Evolutionary conservation across 2,113 vertebrate species (phyloP), one percentile per base, ranked within the genome.

Genomic region (Turdus rufiventris): DNA sequence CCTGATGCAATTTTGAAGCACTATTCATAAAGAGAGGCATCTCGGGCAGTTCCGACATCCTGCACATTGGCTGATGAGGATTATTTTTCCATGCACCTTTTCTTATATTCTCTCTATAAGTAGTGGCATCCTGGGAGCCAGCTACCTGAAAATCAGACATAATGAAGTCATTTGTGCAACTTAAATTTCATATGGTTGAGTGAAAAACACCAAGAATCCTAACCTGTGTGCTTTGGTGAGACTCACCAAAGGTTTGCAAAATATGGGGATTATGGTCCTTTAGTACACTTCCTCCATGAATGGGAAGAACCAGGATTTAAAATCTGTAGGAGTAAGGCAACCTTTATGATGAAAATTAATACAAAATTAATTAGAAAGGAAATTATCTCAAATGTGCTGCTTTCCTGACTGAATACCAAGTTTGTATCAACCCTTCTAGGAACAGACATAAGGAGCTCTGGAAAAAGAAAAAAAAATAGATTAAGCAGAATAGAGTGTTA

Each of bases 351-450:
- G 29, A 89, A 91, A 91, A 90, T 66, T 53, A 81, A 76, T 82
- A 47, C 70, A 81, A 58, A 54, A 94, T 18, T 4, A 87, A 63
- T 89, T 89, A 88, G 34, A 73, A 87, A 80, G 36, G 13, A 73
- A 91, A 73, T 90, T 58, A 74, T 90, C 34, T 81, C 21, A 51
- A 68, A 86, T 58, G 31, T 31, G 21, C n/a, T 48, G 26, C 54
- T 94, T 92, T 89, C 11, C 43, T 67, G 78, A 82, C 47, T 89
- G 28, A 93, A 84, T n/a, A 68, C 38, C 57, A 87, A 70, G 14
- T 62, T 92, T 96, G 34, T 53, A 86, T 65, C 62, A 95, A 79
- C 3, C 50, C 50, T 97, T 95, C 68, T 94, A 97, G 58, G 67
- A 48, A 93, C 25, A 61, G 38, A 57, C 40, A 93, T 66, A 94